phyloP scores from a whole-genome alignment of 2,113 vertebrate genomes.

The Theristicus caerulescens region DNA sequence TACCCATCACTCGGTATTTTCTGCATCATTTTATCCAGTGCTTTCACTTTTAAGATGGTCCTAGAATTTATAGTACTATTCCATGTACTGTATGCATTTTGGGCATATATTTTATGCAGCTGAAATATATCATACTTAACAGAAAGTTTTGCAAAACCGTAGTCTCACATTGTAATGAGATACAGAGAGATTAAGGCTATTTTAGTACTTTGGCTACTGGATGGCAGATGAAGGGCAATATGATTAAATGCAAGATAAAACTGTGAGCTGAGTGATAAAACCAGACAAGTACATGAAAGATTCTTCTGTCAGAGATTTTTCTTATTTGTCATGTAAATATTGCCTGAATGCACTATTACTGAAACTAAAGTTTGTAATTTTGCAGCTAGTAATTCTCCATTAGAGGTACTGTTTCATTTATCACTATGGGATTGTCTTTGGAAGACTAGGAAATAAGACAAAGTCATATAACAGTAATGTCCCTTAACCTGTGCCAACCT shows the following conservation, averaged over 20 bases:
- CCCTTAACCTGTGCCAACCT: neutral
- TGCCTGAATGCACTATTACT: conserved; percentile 2
- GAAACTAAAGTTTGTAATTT: conserved; percentile 44
- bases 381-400: neutral
- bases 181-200: conserved; percentile 44
- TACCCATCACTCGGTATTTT: conserved; percentile 18
- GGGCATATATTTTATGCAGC: conserved; percentile 5
- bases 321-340: conserved; percentile 62
- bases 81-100: neutral
- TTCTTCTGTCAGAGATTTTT: conserved; percentile 41
- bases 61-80: conserved; percentile 46
- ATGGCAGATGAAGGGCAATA: conserved; percentile 60
- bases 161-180: conserved; percentile 40
- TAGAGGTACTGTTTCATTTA: conserved; percentile 2
- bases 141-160: conserved; percentile 46
- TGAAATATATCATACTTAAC: conserved; percentile 39
- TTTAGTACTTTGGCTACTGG: conserved; percentile 49
- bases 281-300: conserved; percentile 45
- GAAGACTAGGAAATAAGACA: neutral
- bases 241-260: conserved; percentile 62
- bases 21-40: neutral
- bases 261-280: conserved; percentile 57
- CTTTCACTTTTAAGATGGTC: neutral
- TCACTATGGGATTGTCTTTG: neutral
- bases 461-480: neutral